A percentile compares a stretch with the other conserved stretches of the same genome.
Evolutionary conservation across 2,797 vertebrate species (phyloP).

Genomic region (Phylloscopus collybita): DNA sequence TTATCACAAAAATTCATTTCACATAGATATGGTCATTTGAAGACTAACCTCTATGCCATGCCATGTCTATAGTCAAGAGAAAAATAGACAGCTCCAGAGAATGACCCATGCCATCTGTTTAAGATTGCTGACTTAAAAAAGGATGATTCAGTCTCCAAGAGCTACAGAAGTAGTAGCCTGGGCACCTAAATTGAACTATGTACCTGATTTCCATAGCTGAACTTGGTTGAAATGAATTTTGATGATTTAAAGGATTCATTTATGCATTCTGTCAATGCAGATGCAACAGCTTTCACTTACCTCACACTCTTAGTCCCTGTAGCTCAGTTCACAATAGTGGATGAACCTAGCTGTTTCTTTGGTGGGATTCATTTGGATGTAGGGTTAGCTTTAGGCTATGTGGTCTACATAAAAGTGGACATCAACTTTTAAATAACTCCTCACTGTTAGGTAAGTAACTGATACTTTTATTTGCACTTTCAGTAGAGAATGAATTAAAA

Average conservation of each 20-base stretch:
- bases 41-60: not conserved
- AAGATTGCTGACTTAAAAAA: not conserved
- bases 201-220: not conserved
- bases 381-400: not conserved
- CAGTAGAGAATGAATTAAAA: not conserved
- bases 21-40: not conserved
- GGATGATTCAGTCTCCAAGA: not conserved
- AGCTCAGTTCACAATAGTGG: not conserved
- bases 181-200: not conserved
- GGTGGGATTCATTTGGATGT: not conserved
- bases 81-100: not conserved
- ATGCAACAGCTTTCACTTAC: not conserved
- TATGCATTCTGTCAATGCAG: not conserved
- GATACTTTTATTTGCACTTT: not conserved
- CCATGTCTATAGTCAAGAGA: not conserved
- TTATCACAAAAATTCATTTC: not conserved
- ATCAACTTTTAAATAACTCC: not conserved
- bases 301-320: not conserved
- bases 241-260: not conserved
- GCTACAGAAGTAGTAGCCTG: not conserved
- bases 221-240: not conserved
- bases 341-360: not conserved
- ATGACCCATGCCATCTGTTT: not conserved
- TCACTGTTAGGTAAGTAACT: not conserved
- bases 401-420: not conserved